These are phyloP conservation scores for Pungitius pungitius DNA, from an alignment of 2,113 vertebrate genomes.

Conservation along the genomic window DNA sequence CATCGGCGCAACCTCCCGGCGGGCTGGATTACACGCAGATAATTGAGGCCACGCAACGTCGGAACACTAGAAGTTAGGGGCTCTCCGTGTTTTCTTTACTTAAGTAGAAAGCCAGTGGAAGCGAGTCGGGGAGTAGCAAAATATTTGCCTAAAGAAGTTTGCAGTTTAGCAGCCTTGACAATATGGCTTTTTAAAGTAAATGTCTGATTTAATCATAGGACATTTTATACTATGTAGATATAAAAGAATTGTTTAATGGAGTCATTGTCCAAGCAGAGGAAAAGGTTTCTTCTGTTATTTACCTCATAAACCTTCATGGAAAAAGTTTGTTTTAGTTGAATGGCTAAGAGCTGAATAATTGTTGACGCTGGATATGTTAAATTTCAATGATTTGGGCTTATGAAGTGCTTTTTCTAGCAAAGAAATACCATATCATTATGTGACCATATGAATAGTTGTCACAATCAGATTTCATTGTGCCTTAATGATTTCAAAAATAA, in stretches of 20 bases:
- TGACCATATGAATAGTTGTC: background rate
- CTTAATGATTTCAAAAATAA: conserved; percentile 12
- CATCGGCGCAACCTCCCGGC: conserved; percentile 84
- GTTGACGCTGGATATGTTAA: background rate
- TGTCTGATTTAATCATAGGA: background rate
- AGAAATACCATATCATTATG: background rate
- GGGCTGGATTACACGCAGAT: conserved; percentile 88
- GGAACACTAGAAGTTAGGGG: conserved; percentile 48
- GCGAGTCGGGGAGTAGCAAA: conserved; percentile 2
- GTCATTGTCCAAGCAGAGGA: background rate
- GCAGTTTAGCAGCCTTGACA: background rate
- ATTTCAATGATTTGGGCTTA: background rate
- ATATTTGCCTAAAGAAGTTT: conserved; percentile 5
- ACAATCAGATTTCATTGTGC: background rate
- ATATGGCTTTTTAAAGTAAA: background rate
- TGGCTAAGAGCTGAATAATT: background rate
- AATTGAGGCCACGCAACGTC: conserved; percentile 83
- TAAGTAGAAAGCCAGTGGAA: conserved; percentile 17
- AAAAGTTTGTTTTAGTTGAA: background rate
- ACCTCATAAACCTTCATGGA: background rate
- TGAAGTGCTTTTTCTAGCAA: background rate
- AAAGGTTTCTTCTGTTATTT: background rate
- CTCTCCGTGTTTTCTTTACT: conserved; percentile 12
- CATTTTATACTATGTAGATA: background rate
- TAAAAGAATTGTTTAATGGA: background rate